Evolutionary conservation across 2,113 vertebrate species (phyloP).

Genomic region (Megalops atlanticus): DNA sequence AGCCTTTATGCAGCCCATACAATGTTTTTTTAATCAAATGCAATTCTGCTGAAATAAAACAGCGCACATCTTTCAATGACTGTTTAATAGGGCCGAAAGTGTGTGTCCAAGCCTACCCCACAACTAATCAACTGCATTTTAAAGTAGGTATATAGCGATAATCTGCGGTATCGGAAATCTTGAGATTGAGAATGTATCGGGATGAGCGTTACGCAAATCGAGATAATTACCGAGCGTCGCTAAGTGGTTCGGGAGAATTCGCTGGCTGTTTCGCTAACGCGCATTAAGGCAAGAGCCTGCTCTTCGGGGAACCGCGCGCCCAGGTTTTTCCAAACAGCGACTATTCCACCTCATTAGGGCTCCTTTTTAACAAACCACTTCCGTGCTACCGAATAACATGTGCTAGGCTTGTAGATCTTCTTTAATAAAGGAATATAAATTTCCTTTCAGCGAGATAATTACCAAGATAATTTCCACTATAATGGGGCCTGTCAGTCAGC

Average conservation of each 20-base stretch:
- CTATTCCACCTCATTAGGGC: constrained; percentile 56
- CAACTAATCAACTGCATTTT: too few relatives aligned
- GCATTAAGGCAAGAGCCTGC: constrained; percentile 49
- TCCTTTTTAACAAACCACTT: constrained; percentile 60
- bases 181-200: constrained; percentile 27
- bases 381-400: constrained; percentile 43
- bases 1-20: too few relatives aligned
- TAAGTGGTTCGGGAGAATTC: constrained; percentile 35
- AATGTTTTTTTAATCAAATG: too few relatives aligned
- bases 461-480: constrained; percentile 75
- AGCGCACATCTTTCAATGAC: too few relatives aligned
- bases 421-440: constrained; percentile 71
- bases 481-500: constrained; percentile 76
- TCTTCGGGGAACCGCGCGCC: constrained; percentile 44
- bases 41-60: too few relatives aligned
- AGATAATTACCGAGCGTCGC: constrained; percentile 41
- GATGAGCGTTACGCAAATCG: constrained; percentile 39
- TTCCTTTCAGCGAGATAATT: constrained; percentile 72
- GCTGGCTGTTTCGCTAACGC: constrained; percentile 29
- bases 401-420: constrained; percentile 40
- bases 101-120: too few relatives aligned
- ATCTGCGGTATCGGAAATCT: not conserved
- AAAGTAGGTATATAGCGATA: not conserved
- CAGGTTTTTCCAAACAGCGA: constrained; percentile 43
- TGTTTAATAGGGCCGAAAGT: too few relatives aligned